Evolutionary conservation across 2,888 invertebrate species (phyloP).

Genomic region (Cataglyphis cursor): DNA sequence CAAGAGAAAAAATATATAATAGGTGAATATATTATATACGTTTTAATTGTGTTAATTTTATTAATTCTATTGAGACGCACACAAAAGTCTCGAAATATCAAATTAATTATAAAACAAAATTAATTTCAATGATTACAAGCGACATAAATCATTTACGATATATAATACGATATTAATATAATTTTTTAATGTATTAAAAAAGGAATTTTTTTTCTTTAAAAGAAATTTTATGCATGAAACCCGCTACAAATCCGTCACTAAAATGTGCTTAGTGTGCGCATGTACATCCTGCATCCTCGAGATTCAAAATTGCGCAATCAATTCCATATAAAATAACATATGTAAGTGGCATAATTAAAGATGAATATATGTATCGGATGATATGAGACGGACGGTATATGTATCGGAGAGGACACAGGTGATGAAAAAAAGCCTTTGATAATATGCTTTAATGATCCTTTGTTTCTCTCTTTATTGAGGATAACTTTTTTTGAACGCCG

Average conservation of each 20-base stretch:
- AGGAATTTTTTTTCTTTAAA: not conserved
- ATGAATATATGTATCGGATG: not conserved
- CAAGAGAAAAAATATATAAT: not conserved
- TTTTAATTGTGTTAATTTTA: not conserved
- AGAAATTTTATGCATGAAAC: not conserved
- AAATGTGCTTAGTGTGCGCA: not conserved
- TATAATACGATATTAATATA: not conserved
- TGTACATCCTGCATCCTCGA: too few species aligned
- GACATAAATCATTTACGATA: not conserved
- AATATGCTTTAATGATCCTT: constrained; percentile 64
- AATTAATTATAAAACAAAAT: not conserved
- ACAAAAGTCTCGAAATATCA: not conserved
- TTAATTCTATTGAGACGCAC: not conserved
- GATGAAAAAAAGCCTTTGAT: constrained; percentile 1
- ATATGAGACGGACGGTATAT: too few species aligned
- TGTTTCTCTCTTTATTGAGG: constrained; percentile 75
- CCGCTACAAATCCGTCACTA: not conserved
- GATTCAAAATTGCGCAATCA: not conserved
- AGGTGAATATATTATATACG: too few species aligned
- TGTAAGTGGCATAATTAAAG: not conserved
- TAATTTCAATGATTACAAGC: not conserved
- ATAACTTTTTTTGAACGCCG: constrained; percentile 72
- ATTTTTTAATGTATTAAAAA: not conserved
- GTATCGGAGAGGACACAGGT: not conserved
- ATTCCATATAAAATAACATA: not conserved